A percentile compares a stretch with the other conserved stretches of the same genome.
phyloP scores from a whole-genome alignment of 2,113 vertebrate species.

The Takifugu flavidus region DNA sequence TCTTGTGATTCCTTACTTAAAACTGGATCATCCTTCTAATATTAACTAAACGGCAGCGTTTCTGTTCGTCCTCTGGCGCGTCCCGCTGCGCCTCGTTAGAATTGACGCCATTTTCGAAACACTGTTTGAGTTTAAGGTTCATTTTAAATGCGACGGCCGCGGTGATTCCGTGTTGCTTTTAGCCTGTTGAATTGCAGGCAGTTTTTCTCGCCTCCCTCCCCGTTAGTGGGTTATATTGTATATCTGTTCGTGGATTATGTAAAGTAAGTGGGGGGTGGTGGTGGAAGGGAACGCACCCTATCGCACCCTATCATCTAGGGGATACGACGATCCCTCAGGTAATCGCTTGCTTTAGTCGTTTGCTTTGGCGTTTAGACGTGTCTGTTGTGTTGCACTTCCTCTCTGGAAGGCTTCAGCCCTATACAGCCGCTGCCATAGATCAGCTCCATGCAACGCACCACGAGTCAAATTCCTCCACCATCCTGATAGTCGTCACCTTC shows the following conservation, averaged over 20 bases:
- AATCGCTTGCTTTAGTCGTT: slow-evolving; percentile 4
- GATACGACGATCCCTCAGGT: slow-evolving; percentile 1
- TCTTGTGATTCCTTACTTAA: slow-evolving; percentile 17
- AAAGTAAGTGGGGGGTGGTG: slow-evolving; percentile 12
- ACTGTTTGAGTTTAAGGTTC: slow-evolving; percentile 56
- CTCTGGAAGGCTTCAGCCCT: slow-evolving; percentile 14
- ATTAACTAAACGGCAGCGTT: slow-evolving; percentile 10
- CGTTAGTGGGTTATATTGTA: slow-evolving; percentile 22
- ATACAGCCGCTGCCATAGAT: slow-evolving; percentile 30
- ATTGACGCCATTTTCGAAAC: slow-evolving; percentile 30
- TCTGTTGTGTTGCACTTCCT: background rate
- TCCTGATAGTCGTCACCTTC: background rate
- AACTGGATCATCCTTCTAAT: background rate
- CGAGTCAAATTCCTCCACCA: slow-evolving; percentile 25
- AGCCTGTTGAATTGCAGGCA: slow-evolving; percentile 20
- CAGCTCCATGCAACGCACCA: slow-evolving; percentile 62
- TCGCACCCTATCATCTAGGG: slow-evolving; percentile 31
- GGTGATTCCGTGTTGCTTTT: slow-evolving; percentile 56
- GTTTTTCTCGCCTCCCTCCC: slow-evolving; percentile 5
- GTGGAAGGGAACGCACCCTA: slow-evolving; percentile 37
- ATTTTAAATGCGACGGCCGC: slow-evolving; percentile 14
- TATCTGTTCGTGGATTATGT: slow-evolving; percentile 24
- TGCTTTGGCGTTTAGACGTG: slow-evolving; percentile 20
- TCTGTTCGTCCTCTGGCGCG: slow-evolving; percentile 6
- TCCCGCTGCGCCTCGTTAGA: slow-evolving; percentile 2